phyloP scores from a whole-genome alignment of 2,113 vertebrate species.

The Fregetta grallaria region DNA sequence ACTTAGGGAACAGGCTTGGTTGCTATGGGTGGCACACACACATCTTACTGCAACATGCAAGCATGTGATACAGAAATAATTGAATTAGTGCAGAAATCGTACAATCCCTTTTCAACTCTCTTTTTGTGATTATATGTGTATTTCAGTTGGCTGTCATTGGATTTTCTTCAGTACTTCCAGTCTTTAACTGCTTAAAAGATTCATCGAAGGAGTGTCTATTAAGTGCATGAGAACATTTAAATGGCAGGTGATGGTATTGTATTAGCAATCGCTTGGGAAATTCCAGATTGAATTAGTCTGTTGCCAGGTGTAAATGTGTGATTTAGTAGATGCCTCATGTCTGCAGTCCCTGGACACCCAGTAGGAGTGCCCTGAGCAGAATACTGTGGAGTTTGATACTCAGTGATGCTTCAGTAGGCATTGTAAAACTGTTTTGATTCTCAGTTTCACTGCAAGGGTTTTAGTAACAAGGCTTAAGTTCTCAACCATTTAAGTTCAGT shows the following conservation, averaged over 20 bases:
- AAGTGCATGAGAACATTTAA: background rate
- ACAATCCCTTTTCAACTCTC: background rate
- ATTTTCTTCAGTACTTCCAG: background rate
- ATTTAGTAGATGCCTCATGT: background rate
- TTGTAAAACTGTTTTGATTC: background rate
- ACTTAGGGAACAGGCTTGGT: background rate
- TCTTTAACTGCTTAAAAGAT: background rate
- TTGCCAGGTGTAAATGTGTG: background rate
- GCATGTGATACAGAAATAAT: background rate
- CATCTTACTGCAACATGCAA: background rate
- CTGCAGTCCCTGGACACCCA: background rate
- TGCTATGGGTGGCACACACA: accelerated
- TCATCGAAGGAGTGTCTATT: background rate
- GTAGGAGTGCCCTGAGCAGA: background rate
- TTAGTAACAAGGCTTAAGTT: background rate
- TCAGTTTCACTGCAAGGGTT: background rate
- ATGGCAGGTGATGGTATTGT: background rate
- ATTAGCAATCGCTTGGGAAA: background rate
- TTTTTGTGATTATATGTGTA: background rate
- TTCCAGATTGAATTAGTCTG: background rate
- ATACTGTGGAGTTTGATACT: background rate
- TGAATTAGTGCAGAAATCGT: slow-evolving; percentile 21
- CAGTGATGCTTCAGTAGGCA: background rate
- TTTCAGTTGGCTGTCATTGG: background rate
- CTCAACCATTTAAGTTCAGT: background rate